Conservation (phyloP, 2,888 invertebrate genomes). For the Dicyrtomina minuta region DNA sequence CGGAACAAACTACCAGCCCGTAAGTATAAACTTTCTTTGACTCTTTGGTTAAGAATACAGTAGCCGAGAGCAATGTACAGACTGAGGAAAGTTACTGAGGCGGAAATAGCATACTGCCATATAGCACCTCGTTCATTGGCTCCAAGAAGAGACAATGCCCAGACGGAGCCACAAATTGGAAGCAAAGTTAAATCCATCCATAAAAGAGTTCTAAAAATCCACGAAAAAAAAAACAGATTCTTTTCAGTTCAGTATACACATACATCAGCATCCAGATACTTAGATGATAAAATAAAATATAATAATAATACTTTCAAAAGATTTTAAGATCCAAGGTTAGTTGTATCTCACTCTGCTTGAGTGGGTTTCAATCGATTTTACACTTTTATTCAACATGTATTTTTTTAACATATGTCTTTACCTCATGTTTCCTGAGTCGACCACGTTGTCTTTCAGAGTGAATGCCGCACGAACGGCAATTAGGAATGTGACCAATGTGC, state of each 20-base stretch:
- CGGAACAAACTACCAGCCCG: slow-evolving; percentile 60
- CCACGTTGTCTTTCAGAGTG: slow-evolving; percentile 83
- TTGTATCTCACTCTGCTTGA: slow-evolving; percentile 7
- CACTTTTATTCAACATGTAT: not conserved
- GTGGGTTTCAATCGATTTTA: slow-evolving; percentile 16
- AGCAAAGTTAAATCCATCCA: slow-evolving; percentile 84
- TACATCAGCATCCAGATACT: not conserved
- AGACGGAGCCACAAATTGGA: slow-evolving; percentile 79
- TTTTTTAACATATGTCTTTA: slow-evolving; percentile 54
- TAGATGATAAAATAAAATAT: not conserved
- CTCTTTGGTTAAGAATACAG: slow-evolving; percentile 82
- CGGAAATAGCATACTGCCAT: slow-evolving; percentile 75
- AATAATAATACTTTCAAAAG: not conserved
- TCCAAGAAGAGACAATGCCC: slow-evolving; percentile 79
- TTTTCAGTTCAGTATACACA: too few relatives aligned
- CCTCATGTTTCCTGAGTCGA: slow-evolving; percentile 81
- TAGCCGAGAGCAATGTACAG: slow-evolving; percentile 81
- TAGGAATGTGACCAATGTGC: slow-evolving; percentile 77
- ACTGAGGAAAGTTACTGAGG: slow-evolving; percentile 75
- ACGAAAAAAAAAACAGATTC: slow-evolving; percentile 5
- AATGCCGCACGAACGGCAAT: slow-evolving; percentile 88
- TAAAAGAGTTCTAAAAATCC: slow-evolving; percentile 67
- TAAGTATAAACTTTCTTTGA: slow-evolving; percentile 72
- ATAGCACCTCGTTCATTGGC: slow-evolving; percentile 72
- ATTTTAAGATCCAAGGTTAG: slow-evolving; percentile 15